Evolutionary conservation across 2,888 invertebrate species (phyloP), one percentile per base, ranked within the genome.

Genomic region (Griposia aprilina): DNA sequence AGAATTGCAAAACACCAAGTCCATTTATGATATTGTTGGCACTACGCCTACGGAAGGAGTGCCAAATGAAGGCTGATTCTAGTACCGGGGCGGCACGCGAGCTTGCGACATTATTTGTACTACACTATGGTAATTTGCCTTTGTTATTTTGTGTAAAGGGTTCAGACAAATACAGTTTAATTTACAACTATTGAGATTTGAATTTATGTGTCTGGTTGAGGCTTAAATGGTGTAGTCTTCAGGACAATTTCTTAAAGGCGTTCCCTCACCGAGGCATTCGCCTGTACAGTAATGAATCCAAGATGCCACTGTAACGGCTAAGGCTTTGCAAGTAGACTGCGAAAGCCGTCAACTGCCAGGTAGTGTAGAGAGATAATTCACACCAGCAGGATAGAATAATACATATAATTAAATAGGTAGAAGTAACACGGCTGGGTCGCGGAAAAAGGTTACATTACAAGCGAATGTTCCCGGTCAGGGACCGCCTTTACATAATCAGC

Each of bases 11-110:
- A 88, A 86, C 87, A 84, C 80, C 75, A 74, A 77, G 62, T 86
- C 69, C 83, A 85, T 89, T 88, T 89, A 86, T 86, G 85, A 88
- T 89, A 85, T 83, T 81, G 84, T 88, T 92, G 92, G 93, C 92
- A 90, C 83, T 75, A 84, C 84, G 91, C 92, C 92, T 90, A 89
- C 85, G 78, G 72, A 82, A 88, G 90, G 91, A 91, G 91, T 93
- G 94, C 92, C 94, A 92, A 92, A 91, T 90, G 88, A 91, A 87
- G 89, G 80, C 76, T 71, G 81, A 78, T 82, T 75, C 84, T 80
- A 70, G 80, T 82, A 88, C 81, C 85, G 85, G 84, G 78, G 81
- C 82, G 80, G 81, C 89, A 90, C 90, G 91, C 89, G 85, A 89
- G 75, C 76, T 69, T 82, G 87, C 80, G 78, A 87, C 86, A 84